phyloP scores from a whole-genome alignment of 2,888 invertebrate species.

The Papilio elwesi region DNA sequence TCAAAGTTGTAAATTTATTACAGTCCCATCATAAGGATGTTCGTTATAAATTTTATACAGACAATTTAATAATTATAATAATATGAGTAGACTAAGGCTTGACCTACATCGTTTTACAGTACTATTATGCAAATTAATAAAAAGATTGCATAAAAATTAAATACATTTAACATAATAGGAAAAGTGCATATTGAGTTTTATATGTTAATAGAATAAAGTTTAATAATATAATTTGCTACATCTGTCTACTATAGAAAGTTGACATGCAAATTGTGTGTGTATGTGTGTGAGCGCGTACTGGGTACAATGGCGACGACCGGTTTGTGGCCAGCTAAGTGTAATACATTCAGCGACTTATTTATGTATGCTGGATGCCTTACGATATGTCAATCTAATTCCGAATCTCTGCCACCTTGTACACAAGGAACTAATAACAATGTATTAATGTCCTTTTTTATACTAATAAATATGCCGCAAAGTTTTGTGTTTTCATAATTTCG shows the following conservation, averaged over 20 bases:
- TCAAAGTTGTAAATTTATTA: no score
- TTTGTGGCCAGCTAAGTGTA: conserved; percentile 33
- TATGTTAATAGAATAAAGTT: conserved; percentile 6
- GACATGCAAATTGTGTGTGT: conserved; percentile 29
- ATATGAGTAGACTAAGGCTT: no score
- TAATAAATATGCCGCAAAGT: no score
- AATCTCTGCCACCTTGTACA: conserved; percentile 3
- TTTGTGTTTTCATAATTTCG: no score
- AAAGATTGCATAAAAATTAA: background rate
- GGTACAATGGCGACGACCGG: conserved; percentile 35
- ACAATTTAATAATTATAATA: no score
- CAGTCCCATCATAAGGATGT: no score
- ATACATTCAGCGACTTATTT: conserved; percentile 29
- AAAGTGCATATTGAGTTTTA: background rate
- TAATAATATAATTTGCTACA: conserved; percentile 13
- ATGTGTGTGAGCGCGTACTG: conserved; percentile 15
- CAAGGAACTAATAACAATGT: background rate
- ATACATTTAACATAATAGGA: background rate
- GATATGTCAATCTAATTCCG: conserved; percentile 31
- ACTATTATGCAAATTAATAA: background rate
- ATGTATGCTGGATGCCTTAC: conserved; percentile 28
- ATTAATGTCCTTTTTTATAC: background rate
- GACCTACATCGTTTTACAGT: no score
- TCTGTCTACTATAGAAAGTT: conserved; percentile 28
- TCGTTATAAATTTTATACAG: no score